A percentile compares a stretch with the other conserved stretches of the same genome.
Evolutionary conservation across 1,140 invertebrate genomes (phyloP).

Genomic region (Penaeus indicus): DNA sequence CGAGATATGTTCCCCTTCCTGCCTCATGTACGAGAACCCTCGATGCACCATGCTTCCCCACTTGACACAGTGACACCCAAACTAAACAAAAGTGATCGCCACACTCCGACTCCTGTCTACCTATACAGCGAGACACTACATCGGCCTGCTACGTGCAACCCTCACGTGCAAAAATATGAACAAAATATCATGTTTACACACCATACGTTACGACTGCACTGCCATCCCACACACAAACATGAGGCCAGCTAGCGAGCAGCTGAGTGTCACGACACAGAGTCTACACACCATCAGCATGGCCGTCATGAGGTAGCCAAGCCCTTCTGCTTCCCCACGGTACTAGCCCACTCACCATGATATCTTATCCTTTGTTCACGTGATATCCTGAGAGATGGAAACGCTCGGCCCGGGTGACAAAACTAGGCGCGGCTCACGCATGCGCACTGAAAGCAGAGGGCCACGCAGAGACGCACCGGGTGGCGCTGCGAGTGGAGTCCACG

Average conservation of each 20-base stretch:
- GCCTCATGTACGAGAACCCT: conserved; percentile 34
- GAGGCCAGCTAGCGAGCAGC: too few relatives aligned
- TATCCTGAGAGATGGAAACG: conserved; percentile 31
- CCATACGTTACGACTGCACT: too few relatives aligned
- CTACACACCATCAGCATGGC: background rate
- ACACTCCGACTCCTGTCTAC: too few relatives aligned
- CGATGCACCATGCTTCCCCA: background rate
- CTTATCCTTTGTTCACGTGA: conserved; percentile 33
- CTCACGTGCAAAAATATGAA: too few relatives aligned
- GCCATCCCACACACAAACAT: too few relatives aligned
- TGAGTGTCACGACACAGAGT: too few relatives aligned
- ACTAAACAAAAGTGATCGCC: background rate
- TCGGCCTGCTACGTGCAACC: too few relatives aligned
- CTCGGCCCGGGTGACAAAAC: background rate
- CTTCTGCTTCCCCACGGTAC: background rate
- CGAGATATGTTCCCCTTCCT: conserved; percentile 1
- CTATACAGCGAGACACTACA: too few relatives aligned
- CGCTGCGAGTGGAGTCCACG: too few relatives aligned
- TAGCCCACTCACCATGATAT: conserved; percentile 2
- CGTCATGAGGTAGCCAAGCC: background rate
- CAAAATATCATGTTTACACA: too few relatives aligned
- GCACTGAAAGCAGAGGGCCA: background rate
- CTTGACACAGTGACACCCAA: conserved; percentile 34
- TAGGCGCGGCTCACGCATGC: background rate
- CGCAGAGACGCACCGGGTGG: background rate